These are phyloP conservation scores for Nysson spinosus DNA, from an alignment of 2,888 invertebrate genomes.

Conservation along the genomic window DNA sequence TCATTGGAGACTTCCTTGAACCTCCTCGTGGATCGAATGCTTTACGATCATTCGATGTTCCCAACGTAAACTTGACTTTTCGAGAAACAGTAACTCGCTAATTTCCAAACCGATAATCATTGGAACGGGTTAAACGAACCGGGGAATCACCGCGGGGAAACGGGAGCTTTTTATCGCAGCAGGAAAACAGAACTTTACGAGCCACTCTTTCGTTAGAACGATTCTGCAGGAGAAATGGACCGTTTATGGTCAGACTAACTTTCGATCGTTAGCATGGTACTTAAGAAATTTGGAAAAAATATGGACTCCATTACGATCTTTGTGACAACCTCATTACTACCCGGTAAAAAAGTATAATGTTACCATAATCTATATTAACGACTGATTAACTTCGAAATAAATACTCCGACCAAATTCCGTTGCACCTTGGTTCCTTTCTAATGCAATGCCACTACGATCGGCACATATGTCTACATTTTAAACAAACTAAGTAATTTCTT, in stretches of 20 bases:
- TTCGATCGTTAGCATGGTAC: neutral
- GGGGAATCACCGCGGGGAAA: constrained; percentile 25
- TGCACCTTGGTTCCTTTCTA: too few species aligned
- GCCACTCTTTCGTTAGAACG: constrained; percentile 33
- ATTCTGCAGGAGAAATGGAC: constrained; percentile 25
- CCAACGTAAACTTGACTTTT: constrained; percentile 22
- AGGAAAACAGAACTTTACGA: constrained; percentile 27
- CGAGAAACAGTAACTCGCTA: constrained; percentile 26
- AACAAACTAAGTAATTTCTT: too few species aligned
- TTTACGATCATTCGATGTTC: constrained; percentile 38
- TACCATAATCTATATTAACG: too few species aligned
- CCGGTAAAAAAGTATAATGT: too few species aligned
- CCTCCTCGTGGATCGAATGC: constrained; percentile 43
- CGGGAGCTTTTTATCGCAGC: constrained; percentile 33
- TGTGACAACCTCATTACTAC: too few species aligned
- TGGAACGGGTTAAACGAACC: constrained; percentile 13
- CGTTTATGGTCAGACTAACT: constrained; percentile 13
- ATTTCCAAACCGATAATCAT: constrained; percentile 41
- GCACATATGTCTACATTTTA: neutral
- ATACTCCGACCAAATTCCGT: too few species aligned
- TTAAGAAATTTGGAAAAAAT: neutral
- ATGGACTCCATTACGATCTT: too few species aligned
- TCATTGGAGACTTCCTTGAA: constrained; percentile 63
- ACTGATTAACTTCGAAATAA: too few species aligned
- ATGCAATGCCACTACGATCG: neutral